Percentiles rank a stretch among this genome's conserved stretches.
These are phyloP conservation scores for Zaprionus lachaisei DNA, from an alignment of 1,140 invertebrate species.

Conservation along the genomic window DNA sequence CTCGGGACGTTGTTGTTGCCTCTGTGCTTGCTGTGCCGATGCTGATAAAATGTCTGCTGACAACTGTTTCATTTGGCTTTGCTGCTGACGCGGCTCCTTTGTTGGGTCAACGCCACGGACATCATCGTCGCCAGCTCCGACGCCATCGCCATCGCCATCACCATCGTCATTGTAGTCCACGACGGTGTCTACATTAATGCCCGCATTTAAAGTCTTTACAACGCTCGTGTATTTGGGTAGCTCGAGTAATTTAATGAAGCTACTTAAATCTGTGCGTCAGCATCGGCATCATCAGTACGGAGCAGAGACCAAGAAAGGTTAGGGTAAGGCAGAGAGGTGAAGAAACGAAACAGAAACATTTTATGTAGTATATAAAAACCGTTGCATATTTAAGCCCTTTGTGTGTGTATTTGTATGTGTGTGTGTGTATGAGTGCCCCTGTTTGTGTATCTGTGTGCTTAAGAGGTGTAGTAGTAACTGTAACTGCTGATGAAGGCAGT, in stretches of 20 bases:
- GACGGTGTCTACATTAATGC: slow-evolving; percentile 75
- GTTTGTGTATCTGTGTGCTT: slow-evolving; percentile 25
- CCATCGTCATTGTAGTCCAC: slow-evolving; percentile 40
- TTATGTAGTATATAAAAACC: slow-evolving; percentile 67
- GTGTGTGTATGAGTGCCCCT: slow-evolving; percentile 2
- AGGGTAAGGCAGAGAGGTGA: slow-evolving; percentile 11
- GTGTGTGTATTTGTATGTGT: slow-evolving; percentile 20
- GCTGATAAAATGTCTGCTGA: slow-evolving; percentile 51
- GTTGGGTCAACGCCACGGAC: slow-evolving; percentile 58
- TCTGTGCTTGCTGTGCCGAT: slow-evolving; percentile 29
- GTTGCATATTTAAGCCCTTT: slow-evolving; percentile 65
- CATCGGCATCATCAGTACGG: slow-evolving; percentile 35
- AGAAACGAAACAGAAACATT: slow-evolving; percentile 65
- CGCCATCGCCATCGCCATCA: slow-evolving; percentile 10
- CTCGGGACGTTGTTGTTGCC: slow-evolving; percentile 23
- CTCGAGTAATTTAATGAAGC: slow-evolving; percentile 83
- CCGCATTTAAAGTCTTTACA: slow-evolving; percentile 83
- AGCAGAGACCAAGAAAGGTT: not conserved
- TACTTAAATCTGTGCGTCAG: slow-evolving; percentile 78
- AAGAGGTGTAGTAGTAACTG: slow-evolving; percentile 55
- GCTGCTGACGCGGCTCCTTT: slow-evolving; percentile 61
- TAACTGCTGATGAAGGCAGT: slow-evolving; percentile 65
- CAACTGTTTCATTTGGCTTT: slow-evolving; percentile 52
- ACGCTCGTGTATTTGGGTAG: slow-evolving; percentile 80
- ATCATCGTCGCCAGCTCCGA: not conserved